Evolutionary conservation across 1,140 invertebrate genomes (phyloP), one percentile per base, ranked within the genome.

Genomic region (Asobara japonica): DNA sequence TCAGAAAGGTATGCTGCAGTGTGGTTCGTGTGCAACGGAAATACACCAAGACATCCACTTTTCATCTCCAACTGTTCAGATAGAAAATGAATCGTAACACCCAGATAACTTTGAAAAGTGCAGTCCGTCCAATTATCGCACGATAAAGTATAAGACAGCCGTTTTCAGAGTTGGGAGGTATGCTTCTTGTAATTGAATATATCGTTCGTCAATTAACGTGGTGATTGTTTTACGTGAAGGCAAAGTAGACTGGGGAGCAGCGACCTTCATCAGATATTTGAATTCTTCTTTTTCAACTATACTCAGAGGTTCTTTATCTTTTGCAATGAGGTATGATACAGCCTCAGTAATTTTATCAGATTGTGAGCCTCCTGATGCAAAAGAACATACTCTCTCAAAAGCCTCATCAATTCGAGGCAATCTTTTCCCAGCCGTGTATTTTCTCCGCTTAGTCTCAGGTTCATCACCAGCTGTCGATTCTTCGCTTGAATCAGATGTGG

Each of bases 231-330:
- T 80, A 69, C 77, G 80, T 65, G 71, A 80, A 6, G 86, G 86
- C 33, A 84, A 38, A 65, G 82, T 82, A 77, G 85, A 87, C n/a
- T 82, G 77, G 13, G 84, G 83, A 27, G 78, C 82, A 69, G 73
- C 61, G 41, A 72, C 73, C 80, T 84, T 86, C 66, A 86, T 77
- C 0, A 86, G 66, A 75, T 79, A 76, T 18, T 69, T 31, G 68
- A 88, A 88, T 8, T 85, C 85, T 74, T 82, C 79, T 72, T 84
- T 83, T 75, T 87, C 83, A 25, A 87, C 82, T 11, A 82, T 78
- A 64, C 70, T 70, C 66, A 85, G 82, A 51, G 86, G 84, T 64
- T 83, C 73, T 78, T 79, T 71, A 60, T 86, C 84, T 76, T 80
- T 83, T 65, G 80, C 82, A 2, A 86, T 80, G 79, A 88, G 83